Evolutionary conservation across 2,113 vertebrate species (phyloP), one percentile per base, ranked within the genome.

Genomic region (Epinephelus moara): DNA sequence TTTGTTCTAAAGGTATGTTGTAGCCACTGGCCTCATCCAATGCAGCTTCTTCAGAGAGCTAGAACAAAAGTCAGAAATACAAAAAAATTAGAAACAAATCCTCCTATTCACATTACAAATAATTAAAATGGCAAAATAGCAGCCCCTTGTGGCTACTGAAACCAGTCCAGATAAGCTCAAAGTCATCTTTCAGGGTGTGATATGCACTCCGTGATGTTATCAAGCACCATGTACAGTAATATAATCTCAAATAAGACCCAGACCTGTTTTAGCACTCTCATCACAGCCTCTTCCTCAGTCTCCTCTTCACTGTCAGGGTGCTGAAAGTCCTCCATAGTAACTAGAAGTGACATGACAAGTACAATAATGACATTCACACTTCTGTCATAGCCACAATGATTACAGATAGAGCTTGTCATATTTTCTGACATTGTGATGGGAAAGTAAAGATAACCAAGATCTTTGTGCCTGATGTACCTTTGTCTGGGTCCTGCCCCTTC

Each of bases 21-120:
- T 97, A 99, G 78, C 98, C 97, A 81, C 97, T 97, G 86, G 97
- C 97, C 88, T 97, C 96, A 88, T 99, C 98, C 75, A 99, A 83
- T 4, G 94, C 94, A 75, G 96, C 94, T 91, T 99, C 98, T 81
- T 99, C 97, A 70, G 96, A 96, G 27, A 99, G 95, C 98, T 99
- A 77, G 21, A 80, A 61, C 6, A 86, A 80, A 88, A 77, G 15
- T 14, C 73, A 91, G 45, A 66, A 78, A 75, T 14, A 71, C 0
- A 37, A 47, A 15, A 6, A 72, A 68, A 49, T 49, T 78, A 6
- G 64, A 6, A 74, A 55, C 7, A n/a, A 19, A 8, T 61, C 10
- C 19, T 69, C 5, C 13, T 12, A 11, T 60, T 78, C 17, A 62
- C 27, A 42, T 45, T 18, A 77, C 47, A 75, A 84, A 81, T 78